A percentile compares a stretch with the other conserved stretches of the same genome.
Conservation (phyloP, 2,888 invertebrate genomes). For the Lithophane ornitopus region DNA sequence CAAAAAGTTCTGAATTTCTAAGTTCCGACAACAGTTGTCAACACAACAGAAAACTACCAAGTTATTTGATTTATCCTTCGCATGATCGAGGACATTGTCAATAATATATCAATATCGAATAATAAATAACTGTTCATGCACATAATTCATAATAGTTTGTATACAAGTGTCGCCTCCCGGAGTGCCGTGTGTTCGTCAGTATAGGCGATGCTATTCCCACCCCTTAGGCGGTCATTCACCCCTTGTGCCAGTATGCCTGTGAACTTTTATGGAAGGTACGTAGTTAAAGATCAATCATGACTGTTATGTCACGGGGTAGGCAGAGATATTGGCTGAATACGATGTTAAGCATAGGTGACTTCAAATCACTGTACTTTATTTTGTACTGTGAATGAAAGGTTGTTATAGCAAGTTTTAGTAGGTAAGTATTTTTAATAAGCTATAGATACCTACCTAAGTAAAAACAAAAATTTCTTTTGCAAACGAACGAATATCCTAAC, state of each 20-base stretch:
- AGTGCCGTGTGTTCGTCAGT: constrained; percentile 23
- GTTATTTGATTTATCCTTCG: constrained; percentile 27
- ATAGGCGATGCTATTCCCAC: constrained; percentile 25
- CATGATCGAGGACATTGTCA: background rate
- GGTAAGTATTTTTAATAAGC: background rate
- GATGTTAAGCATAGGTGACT: background rate
- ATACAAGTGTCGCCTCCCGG: constrained; percentile 26
- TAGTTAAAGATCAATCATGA: constrained; percentile 14
- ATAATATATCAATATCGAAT: constrained; percentile 27
- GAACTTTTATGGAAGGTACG: constrained; percentile 4
- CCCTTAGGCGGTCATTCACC: constrained; percentile 48
- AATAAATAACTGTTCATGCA: constrained; percentile 36
- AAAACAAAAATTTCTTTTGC: background rate
- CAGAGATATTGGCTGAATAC: constrained; percentile 1
- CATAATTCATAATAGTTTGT: constrained; percentile 22
- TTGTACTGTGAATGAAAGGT: background rate
- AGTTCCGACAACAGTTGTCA: constrained; percentile 6
- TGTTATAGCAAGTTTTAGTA: background rate
- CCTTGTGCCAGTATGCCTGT: constrained; percentile 27
- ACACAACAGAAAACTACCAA: constrained; percentile 26
- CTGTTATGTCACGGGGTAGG: background rate
- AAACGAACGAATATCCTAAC: background rate
- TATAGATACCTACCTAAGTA: background rate
- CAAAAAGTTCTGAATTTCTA: constrained; percentile 1
- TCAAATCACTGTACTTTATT: background rate